Percentiles rank a stretch among this genome's conserved stretches.
phyloP scores from a whole-genome alignment of 2,888 invertebrate genomes.

The Leistus spinibarbis region DNA sequence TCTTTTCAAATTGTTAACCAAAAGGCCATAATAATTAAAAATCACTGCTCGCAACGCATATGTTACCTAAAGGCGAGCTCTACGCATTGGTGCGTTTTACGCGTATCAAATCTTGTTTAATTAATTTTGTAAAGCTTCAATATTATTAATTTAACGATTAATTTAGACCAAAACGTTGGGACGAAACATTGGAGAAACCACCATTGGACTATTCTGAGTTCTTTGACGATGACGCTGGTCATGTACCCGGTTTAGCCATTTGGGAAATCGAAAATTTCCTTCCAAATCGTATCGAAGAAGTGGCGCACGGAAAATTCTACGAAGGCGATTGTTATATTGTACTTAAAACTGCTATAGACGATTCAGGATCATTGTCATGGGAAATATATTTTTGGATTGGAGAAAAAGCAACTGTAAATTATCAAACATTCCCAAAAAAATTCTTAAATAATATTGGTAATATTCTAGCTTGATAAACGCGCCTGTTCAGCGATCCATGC shows the following conservation, averaged over 20 bases:
- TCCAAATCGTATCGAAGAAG: slow-evolving; percentile 93
- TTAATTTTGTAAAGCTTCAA: slow-evolving; percentile 4
- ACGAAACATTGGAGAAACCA: slow-evolving; percentile 93
- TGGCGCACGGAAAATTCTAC: slow-evolving; percentile 96
- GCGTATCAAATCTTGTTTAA: background rate
- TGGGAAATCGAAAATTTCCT: slow-evolving; percentile 99
- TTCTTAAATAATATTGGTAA: slow-evolving; percentile 39
- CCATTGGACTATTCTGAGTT: slow-evolving; percentile 96
- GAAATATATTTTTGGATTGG: slow-evolving; percentile 99
- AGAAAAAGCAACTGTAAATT: slow-evolving; percentile 83
- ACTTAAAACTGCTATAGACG: slow-evolving; percentile 84
- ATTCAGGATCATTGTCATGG: slow-evolving; percentile 85
- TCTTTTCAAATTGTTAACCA: too few species aligned
- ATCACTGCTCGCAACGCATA: too few species aligned
- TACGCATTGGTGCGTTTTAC: too few species aligned
- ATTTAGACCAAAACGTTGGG: slow-evolving; percentile 90
- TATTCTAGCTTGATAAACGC: slow-evolving; percentile 81
- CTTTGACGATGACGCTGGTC: slow-evolving; percentile 95
- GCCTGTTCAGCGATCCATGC: slow-evolving; percentile 99
- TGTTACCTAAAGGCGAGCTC: too few species aligned
- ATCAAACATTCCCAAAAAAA: background rate
- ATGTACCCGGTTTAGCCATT: slow-evolving; percentile 87
- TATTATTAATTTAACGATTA: background rate
- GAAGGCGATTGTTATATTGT: slow-evolving; percentile 99
- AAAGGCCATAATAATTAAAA: too few species aligned